Evolutionary conservation across 1,140 invertebrate species (phyloP), one percentile per base, ranked within the genome.

Genomic region (Heliconius nattereri): DNA sequence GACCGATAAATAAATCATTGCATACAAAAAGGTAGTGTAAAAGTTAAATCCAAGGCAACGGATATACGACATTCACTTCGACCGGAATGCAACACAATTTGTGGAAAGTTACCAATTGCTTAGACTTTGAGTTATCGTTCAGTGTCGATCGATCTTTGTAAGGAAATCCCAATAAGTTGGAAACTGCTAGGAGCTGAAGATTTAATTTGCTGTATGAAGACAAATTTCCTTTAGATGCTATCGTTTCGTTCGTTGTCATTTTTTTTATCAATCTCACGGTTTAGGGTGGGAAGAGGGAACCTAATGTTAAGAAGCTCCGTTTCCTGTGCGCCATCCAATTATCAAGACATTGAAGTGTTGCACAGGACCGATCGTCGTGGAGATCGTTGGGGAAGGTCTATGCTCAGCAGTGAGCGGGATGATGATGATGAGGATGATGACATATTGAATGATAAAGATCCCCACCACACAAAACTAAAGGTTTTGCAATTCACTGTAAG

Each of bases 1-100:
- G 0, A 6, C n/a, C 54, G 7, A 60, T 11, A 23, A 60, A 11
- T 23, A 60, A 60, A 60, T 60, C 20, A 11, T 11, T 23, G 20
- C 20, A 60, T 60, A 54, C 20, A 60, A 60, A 57, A 60, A 23
- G n/a, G 6, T 60, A 60, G 54, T 23, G 20, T 60, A 26, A 60
- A 60, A 60, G 8, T 26, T 11, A 60, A 23, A 60, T 26, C 54
- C 20, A 26, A 45, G 49, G 20, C 8, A 60, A 60, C 54, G 1
- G 54, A 26, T 60, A 60, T n/a, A 60, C 54, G 54, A 60, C 49
- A 60, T 60, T 60, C 54, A 60, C 20, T 60, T 23, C 54, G 8
- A 60, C 54, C n/a, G 54, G n/a, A 60, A 60, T 60, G 54, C 54
- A 60, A 60, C 54, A 60, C 54, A 60, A 60, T 60, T 60, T 60